Evolutionary conservation across 2,113 vertebrate species (phyloP).

Genomic region (Pogona vitticeps): DNA sequence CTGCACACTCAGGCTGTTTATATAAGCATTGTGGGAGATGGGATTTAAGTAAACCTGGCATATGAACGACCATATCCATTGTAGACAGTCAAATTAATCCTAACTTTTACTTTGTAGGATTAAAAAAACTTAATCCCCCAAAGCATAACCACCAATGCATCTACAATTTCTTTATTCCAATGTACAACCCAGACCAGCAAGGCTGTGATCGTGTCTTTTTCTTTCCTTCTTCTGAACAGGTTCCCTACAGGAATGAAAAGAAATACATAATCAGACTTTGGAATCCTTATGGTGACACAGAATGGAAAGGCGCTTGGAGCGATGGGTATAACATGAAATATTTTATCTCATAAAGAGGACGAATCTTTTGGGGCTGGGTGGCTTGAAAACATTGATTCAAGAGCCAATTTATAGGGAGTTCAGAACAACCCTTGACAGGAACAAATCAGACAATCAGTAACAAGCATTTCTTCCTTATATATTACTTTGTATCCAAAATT

Average conservation of each 20-base stretch:
- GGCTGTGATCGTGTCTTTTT: conserved; percentile 29
- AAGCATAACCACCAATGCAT: neutral
- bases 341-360: conserved; percentile 17
- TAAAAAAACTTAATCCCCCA: conserved; percentile 45
- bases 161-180: conserved; percentile 26
- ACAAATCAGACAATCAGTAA: neutral
- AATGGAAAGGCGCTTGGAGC: conserved; percentile 78
- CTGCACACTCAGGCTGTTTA: neutral
- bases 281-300: conserved; percentile 75
- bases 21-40: neutral
- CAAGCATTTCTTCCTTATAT: neutral
- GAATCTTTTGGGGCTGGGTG: neutral
- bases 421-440: neutral
- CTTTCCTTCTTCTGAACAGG: conserved; percentile 58
- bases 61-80: neutral
- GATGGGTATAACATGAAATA: conserved; percentile 65
- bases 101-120: neutral
- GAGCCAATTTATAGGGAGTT: neutral
- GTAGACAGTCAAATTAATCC: conserved; percentile 45
- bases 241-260: conserved; percentile 60
- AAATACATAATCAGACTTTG: conserved; percentile 75
- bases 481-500: neutral
- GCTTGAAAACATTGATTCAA: neutral
- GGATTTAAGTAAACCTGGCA: neutral
- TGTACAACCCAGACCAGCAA: conserved; percentile 28